phyloP scores from a whole-genome alignment of 2,113 vertebrate genomes.

The Clinocottus analis region DNA sequence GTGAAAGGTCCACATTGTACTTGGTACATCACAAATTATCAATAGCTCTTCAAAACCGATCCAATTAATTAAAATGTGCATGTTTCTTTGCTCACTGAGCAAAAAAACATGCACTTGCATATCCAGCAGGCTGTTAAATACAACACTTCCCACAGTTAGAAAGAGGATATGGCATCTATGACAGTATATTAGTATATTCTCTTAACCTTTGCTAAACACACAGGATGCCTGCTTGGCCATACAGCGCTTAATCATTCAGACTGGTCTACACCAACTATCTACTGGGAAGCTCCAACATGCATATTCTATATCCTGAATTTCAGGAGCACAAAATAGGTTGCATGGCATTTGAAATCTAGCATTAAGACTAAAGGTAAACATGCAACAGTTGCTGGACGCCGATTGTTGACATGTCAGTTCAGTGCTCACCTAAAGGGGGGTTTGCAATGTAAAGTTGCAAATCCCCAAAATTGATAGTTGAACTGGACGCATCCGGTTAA shows the following conservation, averaged over 20 bases:
- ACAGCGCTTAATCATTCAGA: neutral
- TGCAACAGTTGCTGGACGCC: neutral
- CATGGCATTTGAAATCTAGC: neutral
- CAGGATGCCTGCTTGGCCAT: neutral
- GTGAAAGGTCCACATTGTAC: neutral
- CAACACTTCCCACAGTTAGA: neutral
- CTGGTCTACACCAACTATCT: neutral
- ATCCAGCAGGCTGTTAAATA: neutral
- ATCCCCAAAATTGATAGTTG: neutral
- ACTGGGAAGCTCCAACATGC: neutral
- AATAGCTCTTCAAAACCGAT: neutral
- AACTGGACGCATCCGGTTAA: neutral
- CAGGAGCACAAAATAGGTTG: neutral
- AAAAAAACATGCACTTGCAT: neutral
- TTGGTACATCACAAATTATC: neutral
- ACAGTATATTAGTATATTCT: neutral
- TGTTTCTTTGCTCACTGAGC: neutral
- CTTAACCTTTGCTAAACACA: neutral
- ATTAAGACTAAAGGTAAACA: neutral
- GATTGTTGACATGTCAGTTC: neutral
- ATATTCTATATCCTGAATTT: neutral
- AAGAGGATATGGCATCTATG: conserved; percentile 3
- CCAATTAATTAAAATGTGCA: neutral
- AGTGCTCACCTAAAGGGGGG: neutral
- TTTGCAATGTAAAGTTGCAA: neutral